Conservation (phyloP, 2,888 invertebrate genomes). For the Acrocera orbiculus region DNA sequence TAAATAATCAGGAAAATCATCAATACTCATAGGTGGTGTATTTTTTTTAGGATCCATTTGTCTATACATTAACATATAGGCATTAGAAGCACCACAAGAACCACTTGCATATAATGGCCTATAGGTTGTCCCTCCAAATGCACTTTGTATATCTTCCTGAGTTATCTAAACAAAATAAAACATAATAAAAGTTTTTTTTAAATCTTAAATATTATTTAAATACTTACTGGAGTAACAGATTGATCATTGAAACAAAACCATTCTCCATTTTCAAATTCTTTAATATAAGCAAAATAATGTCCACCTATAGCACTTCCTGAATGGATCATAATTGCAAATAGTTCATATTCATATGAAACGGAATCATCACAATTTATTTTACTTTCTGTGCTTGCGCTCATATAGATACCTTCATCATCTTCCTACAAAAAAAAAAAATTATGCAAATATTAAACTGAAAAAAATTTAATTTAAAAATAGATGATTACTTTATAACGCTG, state of each 20-base stretch:
- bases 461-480: background rate
- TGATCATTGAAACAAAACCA: constrained; percentile 88
- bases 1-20: constrained; percentile 62
- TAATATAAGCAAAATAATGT: constrained; percentile 83
- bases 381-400: constrained; percentile 33
- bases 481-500: too few relatives aligned
- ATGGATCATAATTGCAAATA: constrained; percentile 85
- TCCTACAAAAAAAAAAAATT: constrained; percentile 32
- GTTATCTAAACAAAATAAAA: constrained; percentile 39
- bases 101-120: constrained; percentile 52
- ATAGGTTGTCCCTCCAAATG: constrained; percentile 65
- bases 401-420: constrained; percentile 53
- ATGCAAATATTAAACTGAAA: constrained; percentile 3
- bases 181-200: background rate
- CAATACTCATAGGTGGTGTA: constrained; percentile 40
- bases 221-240: constrained; percentile 48
- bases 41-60: constrained; percentile 49
- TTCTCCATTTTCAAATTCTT: constrained; percentile 52
- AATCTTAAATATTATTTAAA: background rate
- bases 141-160: constrained; percentile 61
- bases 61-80: constrained; percentile 82
- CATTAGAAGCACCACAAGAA: constrained; percentile 67
- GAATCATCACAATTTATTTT: constrained; percentile 23
- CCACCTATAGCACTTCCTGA: constrained; percentile 80
- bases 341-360: constrained; percentile 64